Conservation (phyloP, 2,888 invertebrate genomes). For the Amphipyra berbera region DNA sequence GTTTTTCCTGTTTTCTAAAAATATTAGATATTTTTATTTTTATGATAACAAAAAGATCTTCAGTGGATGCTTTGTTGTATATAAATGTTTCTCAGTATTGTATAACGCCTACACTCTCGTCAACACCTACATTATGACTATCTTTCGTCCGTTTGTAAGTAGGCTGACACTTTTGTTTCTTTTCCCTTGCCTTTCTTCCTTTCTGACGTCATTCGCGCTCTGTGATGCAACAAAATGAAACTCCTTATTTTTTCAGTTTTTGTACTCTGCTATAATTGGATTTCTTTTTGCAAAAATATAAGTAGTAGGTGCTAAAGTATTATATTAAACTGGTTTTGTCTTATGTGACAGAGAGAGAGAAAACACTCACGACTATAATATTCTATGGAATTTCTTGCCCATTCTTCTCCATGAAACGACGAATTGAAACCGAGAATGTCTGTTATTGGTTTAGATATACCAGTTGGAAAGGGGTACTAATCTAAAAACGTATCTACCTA, state of each 20-base stretch:
- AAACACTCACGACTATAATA: too few species aligned
- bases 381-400: too few species aligned
- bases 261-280: not conserved
- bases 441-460: too few species aligned
- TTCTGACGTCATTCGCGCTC: conserved; percentile 15
- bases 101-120: not conserved
- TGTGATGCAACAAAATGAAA: conserved; percentile 32
- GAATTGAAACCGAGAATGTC: too few species aligned
- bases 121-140: conserved; percentile 6
- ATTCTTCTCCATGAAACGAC: too few species aligned
- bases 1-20: not conserved
- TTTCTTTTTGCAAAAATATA: too few species aligned
- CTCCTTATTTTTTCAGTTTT: not conserved
- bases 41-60: not conserved
- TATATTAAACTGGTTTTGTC: too few species aligned
- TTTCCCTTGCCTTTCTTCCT: conserved; percentile 14
- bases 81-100: not conserved
- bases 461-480: too few species aligned
- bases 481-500: too few species aligned
- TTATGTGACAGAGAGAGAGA: too few species aligned
- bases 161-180: conserved; percentile 15
- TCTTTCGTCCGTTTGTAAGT: conserved; percentile 12
- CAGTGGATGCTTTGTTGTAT: not conserved
- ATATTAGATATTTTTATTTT: not conserved
- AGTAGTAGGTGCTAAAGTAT: too few species aligned